A percentile compares a stretch with the other conserved stretches of the same genome.
phyloP scores from a whole-genome alignment of 2,113 vertebrate genomes.

The Leptocoma aspasia region DNA sequence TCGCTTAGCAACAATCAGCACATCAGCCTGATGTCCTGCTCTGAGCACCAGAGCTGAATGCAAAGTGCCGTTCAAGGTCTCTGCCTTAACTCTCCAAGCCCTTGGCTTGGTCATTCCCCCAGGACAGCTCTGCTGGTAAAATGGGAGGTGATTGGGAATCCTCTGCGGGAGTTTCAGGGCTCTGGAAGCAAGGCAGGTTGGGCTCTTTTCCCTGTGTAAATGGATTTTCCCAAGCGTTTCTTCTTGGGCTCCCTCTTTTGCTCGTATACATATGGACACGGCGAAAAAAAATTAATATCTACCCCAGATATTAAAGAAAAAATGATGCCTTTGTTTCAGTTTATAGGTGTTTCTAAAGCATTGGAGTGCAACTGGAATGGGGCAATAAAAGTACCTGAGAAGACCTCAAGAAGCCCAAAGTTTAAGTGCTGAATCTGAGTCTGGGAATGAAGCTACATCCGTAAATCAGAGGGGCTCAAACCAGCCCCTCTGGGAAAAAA shows the following conservation, averaged over 20 bases:
- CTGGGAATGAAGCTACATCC: neutral
- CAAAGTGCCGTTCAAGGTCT: slow-evolving; percentile 29
- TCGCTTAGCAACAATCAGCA: slow-evolving; percentile 9
- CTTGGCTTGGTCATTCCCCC: neutral
- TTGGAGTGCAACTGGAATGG: neutral
- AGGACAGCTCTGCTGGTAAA: neutral
- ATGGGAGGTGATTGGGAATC: neutral
- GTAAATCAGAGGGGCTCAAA: neutral
- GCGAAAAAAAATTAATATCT: neutral
- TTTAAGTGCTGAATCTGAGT: neutral
- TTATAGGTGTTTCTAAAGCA: neutral
- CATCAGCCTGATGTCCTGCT: neutral
- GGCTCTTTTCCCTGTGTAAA: neutral
- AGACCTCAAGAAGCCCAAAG: neutral
- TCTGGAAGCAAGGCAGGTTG: neutral
- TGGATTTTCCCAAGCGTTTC: neutral
- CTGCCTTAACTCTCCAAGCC: neutral
- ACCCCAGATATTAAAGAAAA: neutral
- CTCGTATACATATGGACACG: accelerated
- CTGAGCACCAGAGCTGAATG: neutral
- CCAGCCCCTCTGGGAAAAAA: neutral
- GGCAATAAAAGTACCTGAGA: neutral
- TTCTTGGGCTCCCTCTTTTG: neutral
- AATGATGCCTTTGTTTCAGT: neutral
- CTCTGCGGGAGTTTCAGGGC: neutral